A percentile compares a stretch with the other conserved stretches of the same genome.
Evolutionary conservation across 2,113 vertebrate species (phyloP).

Genomic region (Oncorhynchus nerka): DNA sequence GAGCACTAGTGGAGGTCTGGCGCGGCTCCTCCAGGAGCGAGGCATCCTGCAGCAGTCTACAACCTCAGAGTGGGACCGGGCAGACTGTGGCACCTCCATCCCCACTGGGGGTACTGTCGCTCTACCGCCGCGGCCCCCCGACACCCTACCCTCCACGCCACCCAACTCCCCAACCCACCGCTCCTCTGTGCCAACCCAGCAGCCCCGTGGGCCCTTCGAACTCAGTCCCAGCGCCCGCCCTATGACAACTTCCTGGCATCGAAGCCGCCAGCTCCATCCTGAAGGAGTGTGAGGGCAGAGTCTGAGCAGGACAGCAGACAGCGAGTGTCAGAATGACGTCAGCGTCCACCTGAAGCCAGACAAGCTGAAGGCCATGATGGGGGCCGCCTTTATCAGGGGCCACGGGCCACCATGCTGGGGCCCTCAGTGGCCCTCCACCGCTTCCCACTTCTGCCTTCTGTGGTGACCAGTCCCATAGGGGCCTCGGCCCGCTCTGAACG

Average conservation of each 20-base stretch:
- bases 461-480: constrained; percentile 74
- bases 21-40: constrained; percentile 87
- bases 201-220: constrained; percentile 73
- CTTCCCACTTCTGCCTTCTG: constrained; percentile 76
- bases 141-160: constrained; percentile 82
- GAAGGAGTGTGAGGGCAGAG: constrained; percentile 82
- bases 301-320: constrained; percentile 71
- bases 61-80: constrained; percentile 91
- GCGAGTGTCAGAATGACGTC: constrained; percentile 83
- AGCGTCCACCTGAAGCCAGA: constrained; percentile 88
- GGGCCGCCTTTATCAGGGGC: constrained; percentile 51
- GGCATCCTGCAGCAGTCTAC: constrained; percentile 92
- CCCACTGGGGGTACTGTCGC: constrained; percentile 36
- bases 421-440: constrained; percentile 61
- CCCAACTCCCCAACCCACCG: constrained; percentile 82
- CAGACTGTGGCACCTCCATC: constrained; percentile 42
- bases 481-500: constrained; percentile 77
- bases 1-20: constrained; percentile 93
- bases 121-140: constrained; percentile 64
- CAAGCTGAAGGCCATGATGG: constrained; percentile 93
- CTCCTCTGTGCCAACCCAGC: constrained; percentile 7
- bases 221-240: constrained; percentile 85
- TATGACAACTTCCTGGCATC: constrained; percentile 93
- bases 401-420: constrained; percentile 46
- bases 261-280: constrained; percentile 90